Evolutionary conservation across 2,797 vertebrate genomes (phyloP).

Genomic region (Amazona finschi): DNA sequence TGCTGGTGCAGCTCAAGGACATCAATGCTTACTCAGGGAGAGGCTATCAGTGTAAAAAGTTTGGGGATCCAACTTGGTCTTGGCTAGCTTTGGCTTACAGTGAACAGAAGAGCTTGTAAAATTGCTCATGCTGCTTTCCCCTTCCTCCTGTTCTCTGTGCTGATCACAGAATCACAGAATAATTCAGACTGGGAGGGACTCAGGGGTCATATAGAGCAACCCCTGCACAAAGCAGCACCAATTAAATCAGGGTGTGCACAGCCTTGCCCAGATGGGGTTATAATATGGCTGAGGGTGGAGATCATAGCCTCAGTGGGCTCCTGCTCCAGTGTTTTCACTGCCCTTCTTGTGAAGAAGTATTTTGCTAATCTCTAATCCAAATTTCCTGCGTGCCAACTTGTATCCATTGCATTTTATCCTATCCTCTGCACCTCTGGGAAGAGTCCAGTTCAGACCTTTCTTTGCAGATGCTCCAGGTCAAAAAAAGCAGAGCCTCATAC

Average conservation of each 20-base stretch:
- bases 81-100: neutral
- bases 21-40: rapidly evolving
- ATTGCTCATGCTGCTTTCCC: neutral
- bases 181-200: neutral
- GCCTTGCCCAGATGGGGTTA: neutral
- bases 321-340: neutral
- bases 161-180: neutral
- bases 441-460: neutral
- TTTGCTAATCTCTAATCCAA: neutral
- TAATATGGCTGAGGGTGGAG: neutral
- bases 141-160: neutral
- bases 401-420: neutral
- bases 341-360: neutral
- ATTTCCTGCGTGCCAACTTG: neutral
- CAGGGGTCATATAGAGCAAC: neutral
- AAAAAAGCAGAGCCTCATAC: neutral
- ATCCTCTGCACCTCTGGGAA: neutral
- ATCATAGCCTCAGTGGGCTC: neutral
- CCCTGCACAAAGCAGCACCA: neutral
- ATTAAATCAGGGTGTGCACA: neutral
- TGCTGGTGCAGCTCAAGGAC: neutral
- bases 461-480: neutral
- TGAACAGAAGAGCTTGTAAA: neutral
- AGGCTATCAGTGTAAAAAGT: neutral
- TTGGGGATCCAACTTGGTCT: neutral